phyloP scores from a whole-genome alignment of 2,797 vertebrate species.

The Phaenicophaeus curvirostris region DNA sequence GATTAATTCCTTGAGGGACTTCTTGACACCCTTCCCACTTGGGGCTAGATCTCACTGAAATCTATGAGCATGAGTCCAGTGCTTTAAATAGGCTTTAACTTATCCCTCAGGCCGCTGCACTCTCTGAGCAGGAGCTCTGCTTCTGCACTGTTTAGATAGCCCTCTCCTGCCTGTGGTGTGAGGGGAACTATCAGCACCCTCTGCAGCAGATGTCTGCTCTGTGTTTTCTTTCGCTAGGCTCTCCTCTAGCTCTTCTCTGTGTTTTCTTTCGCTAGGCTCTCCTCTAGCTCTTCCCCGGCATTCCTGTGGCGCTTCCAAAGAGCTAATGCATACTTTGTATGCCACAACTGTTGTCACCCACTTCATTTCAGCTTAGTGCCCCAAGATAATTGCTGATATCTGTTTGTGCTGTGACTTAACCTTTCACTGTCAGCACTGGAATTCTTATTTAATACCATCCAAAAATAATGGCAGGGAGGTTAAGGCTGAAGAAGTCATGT shows the following conservation, averaged over 20 bases:
- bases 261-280: not conserved
- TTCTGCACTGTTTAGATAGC: not conserved
- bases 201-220: not conserved
- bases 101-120: not conserved
- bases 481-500: not conserved
- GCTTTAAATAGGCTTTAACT: not conserved
- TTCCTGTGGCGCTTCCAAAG: not conserved
- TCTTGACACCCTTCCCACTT: not conserved
- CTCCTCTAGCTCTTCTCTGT: not conserved
- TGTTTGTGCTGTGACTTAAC: not conserved
- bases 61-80: not conserved
- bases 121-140: not conserved
- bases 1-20: not conserved
- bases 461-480: not conserved
- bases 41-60: not conserved
- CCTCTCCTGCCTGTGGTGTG: not conserved
- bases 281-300: not conserved
- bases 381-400: not conserved
- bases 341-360: not conserved
- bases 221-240: not conserved
- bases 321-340: not conserved
- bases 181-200: not conserved
- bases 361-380: not conserved
- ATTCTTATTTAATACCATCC: not conserved
- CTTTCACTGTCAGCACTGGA: not conserved